phyloP scores from a whole-genome alignment of 2,797 vertebrate species.

The Cetoscarus ocellatus region DNA sequence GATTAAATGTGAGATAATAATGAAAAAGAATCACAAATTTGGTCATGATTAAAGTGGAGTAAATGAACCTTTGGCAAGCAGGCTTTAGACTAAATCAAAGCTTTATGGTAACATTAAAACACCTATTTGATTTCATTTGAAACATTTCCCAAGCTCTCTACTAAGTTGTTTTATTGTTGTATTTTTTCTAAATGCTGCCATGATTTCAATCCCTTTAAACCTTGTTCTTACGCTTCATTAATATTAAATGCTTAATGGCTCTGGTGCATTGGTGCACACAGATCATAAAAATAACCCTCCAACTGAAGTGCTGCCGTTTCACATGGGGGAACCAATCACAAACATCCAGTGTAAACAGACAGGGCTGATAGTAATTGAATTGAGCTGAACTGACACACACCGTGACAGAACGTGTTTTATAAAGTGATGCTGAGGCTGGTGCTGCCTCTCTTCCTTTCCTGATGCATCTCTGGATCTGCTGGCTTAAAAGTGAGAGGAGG shows the following conservation, averaged over 20 bases:
- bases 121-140: constrained; percentile 33
- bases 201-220: constrained; percentile 1
- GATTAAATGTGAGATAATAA: too few relatives aligned
- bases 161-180: constrained; percentile 30
- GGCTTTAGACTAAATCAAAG: too few relatives aligned
- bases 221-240: constrained; percentile 42
- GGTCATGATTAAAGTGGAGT: too few relatives aligned
- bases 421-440: constrained; percentile 35
- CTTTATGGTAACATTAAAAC: not conserved
- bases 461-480: constrained; percentile 40
- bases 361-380: constrained; percentile 69
- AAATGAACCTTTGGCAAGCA: too few relatives aligned
- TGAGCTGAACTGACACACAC: constrained; percentile 64
- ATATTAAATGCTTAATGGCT: constrained; percentile 37
- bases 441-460: constrained; percentile 37
- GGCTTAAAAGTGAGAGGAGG: constrained; percentile 15
- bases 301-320: constrained; percentile 45
- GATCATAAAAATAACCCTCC: constrained; percentile 56
- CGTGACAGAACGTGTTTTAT: constrained; percentile 56
- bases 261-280: constrained; percentile 26
- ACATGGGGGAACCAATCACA: constrained; percentile 55
- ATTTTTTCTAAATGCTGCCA: constrained; percentile 4
- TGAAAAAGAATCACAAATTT: too few relatives aligned
- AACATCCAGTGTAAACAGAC: constrained; percentile 76
- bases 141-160: constrained; percentile 2